Conservation (phyloP, 2,797 vertebrate species). For the Peromyscus eremicus region DNA sequence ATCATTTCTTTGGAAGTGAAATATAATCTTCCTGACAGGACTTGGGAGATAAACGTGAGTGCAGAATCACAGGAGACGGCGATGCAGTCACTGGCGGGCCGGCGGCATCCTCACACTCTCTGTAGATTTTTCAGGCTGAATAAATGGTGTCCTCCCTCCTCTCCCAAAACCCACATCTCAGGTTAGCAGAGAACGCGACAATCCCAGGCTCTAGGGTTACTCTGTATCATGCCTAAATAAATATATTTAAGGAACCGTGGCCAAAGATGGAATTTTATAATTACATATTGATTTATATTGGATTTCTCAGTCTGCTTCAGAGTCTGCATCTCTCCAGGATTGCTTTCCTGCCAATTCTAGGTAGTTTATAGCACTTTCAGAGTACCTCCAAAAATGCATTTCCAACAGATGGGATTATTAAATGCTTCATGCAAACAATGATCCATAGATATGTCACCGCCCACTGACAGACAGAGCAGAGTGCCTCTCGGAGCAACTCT, state of each 20-base stretch:
- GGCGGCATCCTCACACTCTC: background rate
- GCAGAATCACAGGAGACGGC: background rate
- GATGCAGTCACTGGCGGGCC: background rate
- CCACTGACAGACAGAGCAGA: constrained; percentile 65
- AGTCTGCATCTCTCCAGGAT: constrained; percentile 65
- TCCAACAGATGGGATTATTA: constrained; percentile 78
- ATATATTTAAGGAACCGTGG: constrained; percentile 34
- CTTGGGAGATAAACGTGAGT: background rate
- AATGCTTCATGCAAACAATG: constrained; percentile 74
- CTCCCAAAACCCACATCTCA: background rate
- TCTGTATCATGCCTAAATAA: constrained; percentile 16
- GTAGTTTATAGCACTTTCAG: constrained; percentile 71
- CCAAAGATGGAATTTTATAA: constrained; percentile 64
- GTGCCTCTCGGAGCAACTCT: constrained; percentile 22
- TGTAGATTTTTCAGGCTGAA: background rate
- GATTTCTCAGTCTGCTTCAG: constrained; percentile 58
- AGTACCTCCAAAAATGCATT: constrained; percentile 66
- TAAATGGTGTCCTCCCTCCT: background rate
- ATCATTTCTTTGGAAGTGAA: constrained; percentile 25
- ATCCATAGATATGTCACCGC: constrained; percentile 71
- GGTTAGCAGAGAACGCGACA: background rate
- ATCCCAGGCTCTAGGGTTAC: background rate
- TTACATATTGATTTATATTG: constrained; percentile 75
- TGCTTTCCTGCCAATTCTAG: constrained; percentile 71
- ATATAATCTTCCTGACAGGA: background rate